A percentile compares a stretch with the other conserved stretches of the same genome.
These are phyloP conservation scores for Philopedon plagiatum DNA, from an alignment of 2,888 invertebrate species.

Conservation along the genomic window DNA sequence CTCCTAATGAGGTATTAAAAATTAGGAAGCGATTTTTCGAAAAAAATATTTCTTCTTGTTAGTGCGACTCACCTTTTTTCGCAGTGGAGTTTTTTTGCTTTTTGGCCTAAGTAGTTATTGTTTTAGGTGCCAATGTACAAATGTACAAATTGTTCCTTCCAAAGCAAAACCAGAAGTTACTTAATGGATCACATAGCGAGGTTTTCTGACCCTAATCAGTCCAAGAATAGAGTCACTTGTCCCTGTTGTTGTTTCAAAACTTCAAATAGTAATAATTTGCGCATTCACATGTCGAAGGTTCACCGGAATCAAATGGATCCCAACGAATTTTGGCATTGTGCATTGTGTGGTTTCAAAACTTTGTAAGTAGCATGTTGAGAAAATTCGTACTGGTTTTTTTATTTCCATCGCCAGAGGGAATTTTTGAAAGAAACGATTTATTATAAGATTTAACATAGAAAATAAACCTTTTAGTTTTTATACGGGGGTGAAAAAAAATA, in stretches of 20 bases:
- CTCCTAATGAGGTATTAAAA: conserved; percentile 17
- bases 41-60: no score
- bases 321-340: conserved; percentile 12
- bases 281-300: conserved; percentile 16
- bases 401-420: no score
- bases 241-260: conserved; percentile 21
- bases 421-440: no score
- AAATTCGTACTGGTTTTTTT: no score
- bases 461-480: no score
- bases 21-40: no score
- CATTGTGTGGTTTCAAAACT: conserved; percentile 17
- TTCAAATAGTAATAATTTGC: background rate
- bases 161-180: background rate
- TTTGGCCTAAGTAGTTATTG: no score
- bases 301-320: conserved; percentile 20
- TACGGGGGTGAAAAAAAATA: no score
- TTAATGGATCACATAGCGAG: background rate
- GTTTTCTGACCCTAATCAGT: background rate
- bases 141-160: conserved; percentile 16
- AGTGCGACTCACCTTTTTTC: background rate
- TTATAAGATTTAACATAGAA: no score
- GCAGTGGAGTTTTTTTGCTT: background rate
- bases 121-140: background rate
- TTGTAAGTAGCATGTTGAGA: conserved; percentile 6
- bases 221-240: conserved; percentile 6